A percentile compares a stretch with the other conserved stretches of the same genome.
phyloP scores from a whole-genome alignment of 1,140 invertebrate genomes.

The Pseudoatta argentina region DNA sequence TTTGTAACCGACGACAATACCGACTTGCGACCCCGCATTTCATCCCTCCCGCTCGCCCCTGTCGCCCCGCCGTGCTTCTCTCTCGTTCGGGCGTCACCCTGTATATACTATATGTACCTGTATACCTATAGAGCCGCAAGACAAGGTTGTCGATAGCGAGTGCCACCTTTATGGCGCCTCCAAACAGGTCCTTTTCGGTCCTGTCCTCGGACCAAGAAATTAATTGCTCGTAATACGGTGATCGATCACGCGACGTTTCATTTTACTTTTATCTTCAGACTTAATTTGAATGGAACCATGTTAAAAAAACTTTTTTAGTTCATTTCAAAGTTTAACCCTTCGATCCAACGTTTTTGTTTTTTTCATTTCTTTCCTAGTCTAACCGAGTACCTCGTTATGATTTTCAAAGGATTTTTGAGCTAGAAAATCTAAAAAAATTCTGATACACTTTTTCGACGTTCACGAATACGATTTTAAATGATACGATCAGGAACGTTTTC shows the following conservation, averaged over 20 bases:
- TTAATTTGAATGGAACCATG: too few relatives aligned
- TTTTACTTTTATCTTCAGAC: neutral
- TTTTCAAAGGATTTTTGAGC: too few relatives aligned
- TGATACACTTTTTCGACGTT: too few relatives aligned
- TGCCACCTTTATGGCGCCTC: conserved; percentile 55
- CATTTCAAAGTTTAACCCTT: too few relatives aligned
- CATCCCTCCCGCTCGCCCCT: conserved; percentile 68
- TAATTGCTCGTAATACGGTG: neutral
- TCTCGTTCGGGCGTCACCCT: conserved; percentile 48
- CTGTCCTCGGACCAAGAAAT: conserved; percentile 37
- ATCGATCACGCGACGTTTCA: conserved; percentile 2
- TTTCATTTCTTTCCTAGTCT: too few relatives aligned
- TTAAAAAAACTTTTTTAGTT: too few relatives aligned
- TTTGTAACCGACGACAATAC: conserved; percentile 84
- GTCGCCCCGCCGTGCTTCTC: conserved; percentile 47
- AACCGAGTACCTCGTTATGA: too few relatives aligned
- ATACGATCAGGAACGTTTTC: too few relatives aligned
- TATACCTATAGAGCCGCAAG: conserved; percentile 52
- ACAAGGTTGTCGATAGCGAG: conserved; percentile 65
- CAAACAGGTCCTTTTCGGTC: conserved; percentile 49
- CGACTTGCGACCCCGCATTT: conserved; percentile 78
- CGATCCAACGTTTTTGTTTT: too few relatives aligned
- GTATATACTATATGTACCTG: conserved; percentile 60
- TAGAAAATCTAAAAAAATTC: too few relatives aligned
- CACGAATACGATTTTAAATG: too few relatives aligned